Evolutionary conservation across 2,113 vertebrate species (phyloP).

Genomic region (Phylloscopus whistleri): DNA sequence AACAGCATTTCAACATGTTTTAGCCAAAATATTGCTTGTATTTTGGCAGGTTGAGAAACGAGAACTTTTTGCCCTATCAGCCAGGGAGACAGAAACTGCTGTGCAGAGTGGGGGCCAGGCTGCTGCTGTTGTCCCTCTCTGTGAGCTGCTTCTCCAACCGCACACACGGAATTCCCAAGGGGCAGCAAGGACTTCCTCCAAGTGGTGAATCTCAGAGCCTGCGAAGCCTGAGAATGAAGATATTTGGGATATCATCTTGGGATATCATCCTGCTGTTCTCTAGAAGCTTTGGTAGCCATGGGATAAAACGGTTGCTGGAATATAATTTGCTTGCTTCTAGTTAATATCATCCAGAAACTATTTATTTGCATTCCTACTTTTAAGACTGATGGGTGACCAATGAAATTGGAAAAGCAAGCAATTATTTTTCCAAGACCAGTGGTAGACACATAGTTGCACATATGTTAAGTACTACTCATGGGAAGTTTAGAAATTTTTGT

Average conservation of each 20-base stretch:
- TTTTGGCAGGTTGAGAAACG: not conserved
- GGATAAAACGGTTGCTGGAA: not conserved
- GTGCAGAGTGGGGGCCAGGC: not conserved
- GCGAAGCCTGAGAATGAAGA: not conserved
- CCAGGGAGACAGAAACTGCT: not conserved
- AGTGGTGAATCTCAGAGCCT: not conserved
- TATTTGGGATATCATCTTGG: not conserved
- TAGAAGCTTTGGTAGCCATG: not conserved
- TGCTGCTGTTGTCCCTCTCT: not conserved
- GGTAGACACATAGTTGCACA: not conserved
- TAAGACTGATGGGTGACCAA: not conserved
- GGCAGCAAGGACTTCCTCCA: not conserved
- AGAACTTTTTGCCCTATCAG: not conserved
- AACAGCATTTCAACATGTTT: not conserved
- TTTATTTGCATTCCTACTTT: not conserved
- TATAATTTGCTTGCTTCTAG: not conserved
- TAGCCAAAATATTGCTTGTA: conserved; percentile 3
- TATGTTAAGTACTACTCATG: not conserved
- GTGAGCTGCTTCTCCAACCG: fast-evolving
- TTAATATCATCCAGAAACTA: not conserved
- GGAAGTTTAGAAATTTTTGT: not conserved
- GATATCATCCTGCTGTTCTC: not conserved
- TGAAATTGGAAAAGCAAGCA: not conserved
- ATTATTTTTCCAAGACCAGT: not conserved
- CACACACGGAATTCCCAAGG: fast-evolving